Base-by-base conservation (phyloP, 2,797 vertebrate species). In the Dendrocincla fuliginosa region DNA sequence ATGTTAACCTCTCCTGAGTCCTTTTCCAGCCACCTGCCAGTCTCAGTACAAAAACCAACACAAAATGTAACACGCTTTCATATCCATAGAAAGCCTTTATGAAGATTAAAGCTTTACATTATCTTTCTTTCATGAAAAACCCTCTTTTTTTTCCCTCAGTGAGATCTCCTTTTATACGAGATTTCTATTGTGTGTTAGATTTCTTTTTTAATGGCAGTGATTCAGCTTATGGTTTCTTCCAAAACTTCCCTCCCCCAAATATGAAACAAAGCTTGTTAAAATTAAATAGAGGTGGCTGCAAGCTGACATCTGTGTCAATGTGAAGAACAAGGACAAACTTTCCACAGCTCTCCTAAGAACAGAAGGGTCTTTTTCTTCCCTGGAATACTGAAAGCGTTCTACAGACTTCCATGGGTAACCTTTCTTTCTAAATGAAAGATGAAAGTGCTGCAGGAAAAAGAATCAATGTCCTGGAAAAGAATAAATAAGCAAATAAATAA, bases 1-100 rank as follows among this genome's bases (percentile, higher is more conserved):
- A 91, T 92, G 87, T 85, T 95, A 96, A 94, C 93, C 78, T 92
- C 86, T 93, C 92, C 71, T n/a, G 79, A 85, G 78, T 92, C 84
- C 57, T 93, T 32, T 95, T 75, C 47, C 53, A 94, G 53, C 75
- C 87, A 96, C 95, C 95, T 91, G 82, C 93, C 42, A 65, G 84
- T 63, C 23, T 85, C 42, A 78, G 69, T 75, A 95, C 61, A 96
- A 96, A 97, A 96, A 32, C 60, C 60, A 91, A 73, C 69, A 90
- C 28, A 92, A 89, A 93, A 87, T 65, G 75, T 94, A 92, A 47
- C 35, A 53, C 18, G 19, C 75, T 87, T 94, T 96, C 61, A 91
- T 52, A 91, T 56, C 75, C 28, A 64, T 13, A 78, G 69, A 93
- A 95, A 92, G 11, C 28, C 35, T 94, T 93, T 69, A 47, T 32